Evolutionary conservation across 2,797 vertebrate species (phyloP).

Genomic region (Arctocebus calabarensis): DNA sequence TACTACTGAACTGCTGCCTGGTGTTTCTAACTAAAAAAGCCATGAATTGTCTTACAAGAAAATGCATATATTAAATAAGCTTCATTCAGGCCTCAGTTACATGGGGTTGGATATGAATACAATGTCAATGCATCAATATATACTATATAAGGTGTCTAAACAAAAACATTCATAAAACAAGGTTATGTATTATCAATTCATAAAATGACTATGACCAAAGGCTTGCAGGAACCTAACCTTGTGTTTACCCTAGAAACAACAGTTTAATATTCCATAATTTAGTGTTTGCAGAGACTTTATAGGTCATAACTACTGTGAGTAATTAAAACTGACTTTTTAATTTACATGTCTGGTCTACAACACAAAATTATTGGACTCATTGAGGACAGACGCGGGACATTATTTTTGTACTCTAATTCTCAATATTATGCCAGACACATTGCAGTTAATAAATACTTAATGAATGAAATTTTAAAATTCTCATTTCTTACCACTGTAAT

Average conservation of each 20-base stretch:
- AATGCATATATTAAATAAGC: background rate
- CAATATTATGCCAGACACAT: conserved; percentile 16
- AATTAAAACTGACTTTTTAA: conserved; percentile 24
- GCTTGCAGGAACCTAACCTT: background rate
- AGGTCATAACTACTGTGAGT: background rate
- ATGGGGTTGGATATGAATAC: background rate
- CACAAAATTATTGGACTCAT: background rate
- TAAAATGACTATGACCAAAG: background rate
- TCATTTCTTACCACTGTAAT: background rate
- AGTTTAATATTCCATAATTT: background rate
- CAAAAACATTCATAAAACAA: conserved; percentile 37
- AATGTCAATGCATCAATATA: background rate
- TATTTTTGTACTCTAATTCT: conserved; percentile 36
- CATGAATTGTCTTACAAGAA: background rate
- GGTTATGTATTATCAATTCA: background rate
- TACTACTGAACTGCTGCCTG: background rate
- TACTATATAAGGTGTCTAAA: background rate
- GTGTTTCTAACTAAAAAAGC: background rate
- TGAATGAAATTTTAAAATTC: conserved; percentile 8
- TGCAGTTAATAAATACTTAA: background rate
- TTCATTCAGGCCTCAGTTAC: background rate
- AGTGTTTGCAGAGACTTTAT: background rate
- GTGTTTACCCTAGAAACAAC: background rate
- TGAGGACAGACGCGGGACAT: background rate
- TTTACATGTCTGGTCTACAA: background rate